phyloP scores from a whole-genome alignment of 2,888 invertebrate species.

The Escarpia spicata region DNA sequence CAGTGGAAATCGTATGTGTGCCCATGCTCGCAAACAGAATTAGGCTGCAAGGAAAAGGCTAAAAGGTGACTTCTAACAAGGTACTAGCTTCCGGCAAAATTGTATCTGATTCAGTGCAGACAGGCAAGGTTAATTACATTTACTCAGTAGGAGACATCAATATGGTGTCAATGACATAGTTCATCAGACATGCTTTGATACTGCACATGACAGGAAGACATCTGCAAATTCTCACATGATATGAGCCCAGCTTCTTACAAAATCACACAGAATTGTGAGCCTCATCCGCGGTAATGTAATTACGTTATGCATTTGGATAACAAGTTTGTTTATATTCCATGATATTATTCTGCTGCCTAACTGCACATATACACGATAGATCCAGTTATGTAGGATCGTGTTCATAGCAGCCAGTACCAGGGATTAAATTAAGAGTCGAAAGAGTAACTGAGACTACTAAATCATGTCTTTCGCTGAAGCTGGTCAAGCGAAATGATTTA shows the following conservation, averaged over 20 bases:
- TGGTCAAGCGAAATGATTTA: too few species aligned
- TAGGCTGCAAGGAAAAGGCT: background rate
- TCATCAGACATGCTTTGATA: background rate
- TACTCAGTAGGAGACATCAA: background rate
- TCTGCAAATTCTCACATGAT: background rate
- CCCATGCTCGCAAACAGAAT: background rate
- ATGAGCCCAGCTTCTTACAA: background rate
- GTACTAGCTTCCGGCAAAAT: background rate
- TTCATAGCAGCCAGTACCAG: too few species aligned
- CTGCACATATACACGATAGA: too few species aligned
- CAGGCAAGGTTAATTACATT: background rate
- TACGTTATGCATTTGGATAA: too few species aligned
- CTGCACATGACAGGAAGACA: background rate
- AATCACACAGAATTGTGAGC: background rate
- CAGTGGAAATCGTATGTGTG: background rate
- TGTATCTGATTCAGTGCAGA: background rate
- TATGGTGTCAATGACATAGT: background rate
- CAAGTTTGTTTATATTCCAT: too few species aligned
- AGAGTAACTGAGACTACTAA: too few species aligned
- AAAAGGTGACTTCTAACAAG: slow-evolving; percentile 5
- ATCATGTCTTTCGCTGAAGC: too few species aligned
- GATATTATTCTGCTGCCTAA: too few species aligned
- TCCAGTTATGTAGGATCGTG: too few species aligned
- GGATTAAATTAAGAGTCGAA: too few species aligned
- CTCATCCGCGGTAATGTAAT: too few species aligned